These are phyloP conservation scores for Scomberomorus guttatus DNA, from an alignment of 2,797 vertebrate species.

Conservation along the genomic window DNA sequence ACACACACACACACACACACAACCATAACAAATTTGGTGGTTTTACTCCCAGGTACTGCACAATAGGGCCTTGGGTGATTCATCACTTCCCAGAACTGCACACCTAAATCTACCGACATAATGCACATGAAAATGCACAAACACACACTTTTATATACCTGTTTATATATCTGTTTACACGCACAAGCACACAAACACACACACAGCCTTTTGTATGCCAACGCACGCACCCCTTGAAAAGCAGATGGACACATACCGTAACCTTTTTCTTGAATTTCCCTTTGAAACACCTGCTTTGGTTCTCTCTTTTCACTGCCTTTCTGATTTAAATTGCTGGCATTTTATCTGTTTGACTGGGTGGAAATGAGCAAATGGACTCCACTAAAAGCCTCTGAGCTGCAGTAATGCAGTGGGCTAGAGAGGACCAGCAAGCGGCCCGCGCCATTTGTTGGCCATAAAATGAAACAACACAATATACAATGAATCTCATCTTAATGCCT, in stretches of 20 bases:
- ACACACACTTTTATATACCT: slow-evolving; percentile 15
- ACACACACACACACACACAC: slow-evolving; percentile 3
- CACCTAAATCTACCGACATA: slow-evolving; percentile 1
- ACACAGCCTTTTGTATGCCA: slow-evolving; percentile 15
- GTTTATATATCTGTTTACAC: slow-evolving; percentile 20
- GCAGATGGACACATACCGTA: slow-evolving; percentile 20
- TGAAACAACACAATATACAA: slow-evolving; percentile 61
- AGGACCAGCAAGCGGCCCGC: slow-evolving; percentile 13
- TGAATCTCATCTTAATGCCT: slow-evolving; percentile 56
- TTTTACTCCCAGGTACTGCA: slow-evolving; percentile 35
- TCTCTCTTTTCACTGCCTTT: slow-evolving; percentile 31
- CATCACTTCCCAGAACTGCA: slow-evolving; percentile 49
- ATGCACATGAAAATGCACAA: slow-evolving; percentile 7
- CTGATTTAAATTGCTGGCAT: slow-evolving; percentile 50
- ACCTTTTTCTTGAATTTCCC: slow-evolving; percentile 35
- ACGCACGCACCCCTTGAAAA: slow-evolving; percentile 7
- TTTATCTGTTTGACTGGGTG: slow-evolving; percentile 60
- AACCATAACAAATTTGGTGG: slow-evolving; percentile 29
- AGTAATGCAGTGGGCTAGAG: slow-evolving; percentile 27
- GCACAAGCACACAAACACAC: slow-evolving; percentile 1
- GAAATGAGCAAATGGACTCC: slow-evolving; percentile 58
- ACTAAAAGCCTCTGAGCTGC: slow-evolving; percentile 64
- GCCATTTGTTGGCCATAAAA: slow-evolving; percentile 52
- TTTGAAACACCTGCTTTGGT: slow-evolving; percentile 42
- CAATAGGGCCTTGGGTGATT: slow-evolving; percentile 50